Evolutionary conservation across 2,113 vertebrate genomes (phyloP).

Genomic region (Tenebrosternarchus preto): DNA sequence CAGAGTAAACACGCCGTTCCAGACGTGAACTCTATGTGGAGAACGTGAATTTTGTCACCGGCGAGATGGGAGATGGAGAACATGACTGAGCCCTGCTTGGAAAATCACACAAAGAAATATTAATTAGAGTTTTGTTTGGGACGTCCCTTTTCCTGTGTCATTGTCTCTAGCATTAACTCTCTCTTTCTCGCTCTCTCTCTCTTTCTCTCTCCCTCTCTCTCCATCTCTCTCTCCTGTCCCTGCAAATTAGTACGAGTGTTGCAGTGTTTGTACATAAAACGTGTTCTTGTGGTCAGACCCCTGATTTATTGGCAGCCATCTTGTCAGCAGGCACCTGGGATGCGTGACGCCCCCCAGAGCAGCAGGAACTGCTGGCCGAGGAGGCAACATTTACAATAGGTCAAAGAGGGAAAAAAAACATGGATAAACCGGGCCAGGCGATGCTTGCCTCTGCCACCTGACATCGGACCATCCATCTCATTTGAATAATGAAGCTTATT

Average conservation of each 20-base stretch:
- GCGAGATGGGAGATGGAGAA: no score
- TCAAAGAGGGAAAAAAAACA: conserved; percentile 77
- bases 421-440: conserved; percentile 43
- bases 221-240: conserved; percentile 51
- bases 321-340: conserved; percentile 69
- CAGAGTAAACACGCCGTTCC: no score
- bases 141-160: no score
- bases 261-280: conserved; percentile 74
- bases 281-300: conserved; percentile 67
- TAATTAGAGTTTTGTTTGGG: no score
- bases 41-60: no score
- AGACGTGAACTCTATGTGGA: no score
- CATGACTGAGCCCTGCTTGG: no score
- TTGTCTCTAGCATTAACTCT: not conserved
- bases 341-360: conserved; percentile 72
- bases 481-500: conserved; percentile 82
- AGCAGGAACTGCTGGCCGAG: conserved; percentile 69
- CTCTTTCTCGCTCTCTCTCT: conserved; percentile 29
- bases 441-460: conserved; percentile 62
- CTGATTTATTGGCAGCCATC: conserved; percentile 77
- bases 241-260: conserved; percentile 71
- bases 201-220: conserved; percentile 35
- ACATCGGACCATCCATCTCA: conserved; percentile 80
- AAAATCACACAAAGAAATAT: no score
- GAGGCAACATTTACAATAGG: conserved; percentile 82